Evolutionary conservation across 2,888 invertebrate species (phyloP), one percentile per base, ranked within the genome.

Genomic region (Rhynchonema sp.): DNA sequence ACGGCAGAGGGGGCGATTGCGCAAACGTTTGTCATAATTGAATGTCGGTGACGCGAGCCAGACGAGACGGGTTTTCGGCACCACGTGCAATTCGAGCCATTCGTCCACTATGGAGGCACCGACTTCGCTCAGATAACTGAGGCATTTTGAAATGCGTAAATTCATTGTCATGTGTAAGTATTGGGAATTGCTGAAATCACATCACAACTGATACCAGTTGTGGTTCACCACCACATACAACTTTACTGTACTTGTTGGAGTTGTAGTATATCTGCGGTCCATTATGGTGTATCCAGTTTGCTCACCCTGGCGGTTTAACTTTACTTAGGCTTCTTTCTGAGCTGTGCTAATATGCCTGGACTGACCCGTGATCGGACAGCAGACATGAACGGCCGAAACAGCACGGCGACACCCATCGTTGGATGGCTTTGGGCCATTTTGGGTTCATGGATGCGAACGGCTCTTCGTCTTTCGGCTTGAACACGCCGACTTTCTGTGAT

Each of bases 361-460:
- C n/a, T n/a, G n/a, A n/a, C n/a, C 98, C 70, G 30, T 96, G 94
- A 80, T 98, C 98, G 67, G 94, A 94, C 70, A 96, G 91, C 63
- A 98, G 81, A 76, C 98, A 98, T 28, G 91, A 89, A 56, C 98
- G 82, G 0, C 98, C 98, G 78, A 98, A 98, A 78, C 98, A 98
- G 75, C 98, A 98, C 0, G 98, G 79, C 68, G 78, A 79, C 62
- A 69, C 63, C 56, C 68, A 63, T 63, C 60, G 61, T 79, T 96
- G 96, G 85, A 96, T 87, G 89, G 91, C 96, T 78, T 96, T 98
- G 52, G 91, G 96, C 96, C 96, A 96, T 75, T 96, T 96, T 38
- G 96, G 96, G 77, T 98, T 98, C 69, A 94, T 79, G 64, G 90
- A 81, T 13, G 96, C 96, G 74, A 96, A 98, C 0, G 98, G 98